Evolutionary conservation across 2,888 invertebrate genomes (phyloP).

Genomic region (Kuschelorhynchus macadamiae): DNA sequence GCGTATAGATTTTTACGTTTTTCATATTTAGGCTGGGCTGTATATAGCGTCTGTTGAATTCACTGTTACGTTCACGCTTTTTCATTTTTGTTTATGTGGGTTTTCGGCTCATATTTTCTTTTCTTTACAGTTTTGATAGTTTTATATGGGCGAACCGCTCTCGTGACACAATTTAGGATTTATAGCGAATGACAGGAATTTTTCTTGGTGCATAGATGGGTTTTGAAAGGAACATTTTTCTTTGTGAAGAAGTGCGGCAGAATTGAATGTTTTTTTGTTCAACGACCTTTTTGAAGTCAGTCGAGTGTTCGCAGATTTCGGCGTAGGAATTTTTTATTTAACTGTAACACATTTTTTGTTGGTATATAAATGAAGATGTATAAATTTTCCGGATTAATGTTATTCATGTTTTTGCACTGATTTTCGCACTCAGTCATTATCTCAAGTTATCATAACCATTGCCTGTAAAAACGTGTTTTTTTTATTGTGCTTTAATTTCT

Average conservation of each 20-base stretch:
- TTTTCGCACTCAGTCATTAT: too few species aligned
- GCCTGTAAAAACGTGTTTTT: too few species aligned
- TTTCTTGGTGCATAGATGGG: conserved; percentile 25
- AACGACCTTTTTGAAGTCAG: conserved; percentile 4
- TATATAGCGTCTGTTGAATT: conserved; percentile 33
- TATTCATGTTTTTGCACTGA: too few species aligned
- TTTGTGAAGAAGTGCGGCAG: not conserved
- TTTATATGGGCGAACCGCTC: conserved; percentile 41
- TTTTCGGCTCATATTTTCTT: conserved; percentile 37
- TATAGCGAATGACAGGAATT: conserved; percentile 38
- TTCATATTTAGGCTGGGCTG: conserved; percentile 25
- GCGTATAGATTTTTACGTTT: conserved; percentile 34
- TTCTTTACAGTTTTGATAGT: conserved; percentile 40
- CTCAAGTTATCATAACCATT: too few species aligned
- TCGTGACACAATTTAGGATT: conserved; percentile 42
- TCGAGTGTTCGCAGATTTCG: conserved; percentile 1
- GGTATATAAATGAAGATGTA: too few species aligned
- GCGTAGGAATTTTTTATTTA: too few species aligned
- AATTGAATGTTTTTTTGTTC: conserved; percentile 19
- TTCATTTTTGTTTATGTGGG: conserved; percentile 47
- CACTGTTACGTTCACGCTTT: conserved; percentile 28
- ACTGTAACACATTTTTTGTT: too few species aligned
- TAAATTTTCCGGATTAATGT: too few species aligned
- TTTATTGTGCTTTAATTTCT: too few species aligned
- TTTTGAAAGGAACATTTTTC: conserved; percentile 8